Base-by-base conservation (phyloP, 2,888 invertebrate species). In the Metopia argyrocephala region DNA sequence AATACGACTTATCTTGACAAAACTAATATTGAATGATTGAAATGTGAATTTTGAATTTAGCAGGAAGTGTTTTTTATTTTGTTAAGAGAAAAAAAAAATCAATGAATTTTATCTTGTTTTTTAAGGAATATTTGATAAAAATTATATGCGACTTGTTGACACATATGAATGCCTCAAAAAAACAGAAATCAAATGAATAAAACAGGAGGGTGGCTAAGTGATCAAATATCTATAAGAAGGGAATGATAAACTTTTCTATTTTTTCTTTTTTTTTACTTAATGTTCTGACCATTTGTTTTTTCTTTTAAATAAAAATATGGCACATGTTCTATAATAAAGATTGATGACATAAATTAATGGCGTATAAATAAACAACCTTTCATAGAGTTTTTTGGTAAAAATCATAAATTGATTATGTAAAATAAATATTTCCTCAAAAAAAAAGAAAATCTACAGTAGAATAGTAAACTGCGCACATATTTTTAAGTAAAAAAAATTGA, bases 241-340 rank as follows among this genome's bases (percentile, higher is more conserved):
- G 56, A 69, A 45, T 81, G 74, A 81, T 81, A 70, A 73, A 70
- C n/a, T n/a, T n/a, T n/a, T n/a, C n/a, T n/a, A n/a, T n/a, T n/a
- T n/a, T n/a, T n/a, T n/a, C n/a, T n/a, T n/a, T n/a, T 74, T 69
- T 80, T 38, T 69, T 74, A 31, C 54, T 65, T 76, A 38, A 81
- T 81, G 65, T 78, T 1, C 45, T 64, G 65, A 50, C 57, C 69
- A 80, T 69, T 81, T 81, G 76, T 81, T 65, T n/a, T n/a, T n/a
- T n/a, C 38, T 38, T 38, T 38, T 12, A 38, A 31, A 38, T 12
- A 38, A 76, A 78, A 80, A 81, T 81, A 81, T 81, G 74, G 74
- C 78, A 78, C 78, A 81, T 78, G 78, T 74, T 74, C 66, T 31
- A 74, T 81, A 81, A 81, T 81, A 81, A 78, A 81, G 81, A 81